phyloP scores from a whole-genome alignment of 2,113 vertebrate species.

The Lutjanus erythropterus region DNA sequence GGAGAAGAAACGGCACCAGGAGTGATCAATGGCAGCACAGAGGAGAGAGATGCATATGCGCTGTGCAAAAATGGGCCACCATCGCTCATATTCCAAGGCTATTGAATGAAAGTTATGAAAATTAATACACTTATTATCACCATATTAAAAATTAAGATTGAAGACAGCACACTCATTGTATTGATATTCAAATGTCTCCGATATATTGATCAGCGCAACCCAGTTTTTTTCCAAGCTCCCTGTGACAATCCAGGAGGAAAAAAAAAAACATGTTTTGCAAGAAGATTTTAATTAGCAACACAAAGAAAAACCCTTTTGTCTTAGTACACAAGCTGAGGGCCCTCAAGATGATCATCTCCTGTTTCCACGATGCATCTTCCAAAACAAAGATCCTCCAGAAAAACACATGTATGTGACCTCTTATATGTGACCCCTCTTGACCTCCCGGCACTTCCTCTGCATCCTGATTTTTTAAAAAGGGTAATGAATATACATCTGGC shows the following conservation, averaged over 20 bases:
- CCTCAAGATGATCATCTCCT: slow-evolving; percentile 30
- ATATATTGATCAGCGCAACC: slow-evolving; percentile 72
- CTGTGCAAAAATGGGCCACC: slow-evolving; percentile 69
- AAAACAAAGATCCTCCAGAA: slow-evolving; percentile 38
- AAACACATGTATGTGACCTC: slow-evolving; percentile 49
- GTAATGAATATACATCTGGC: slow-evolving; percentile 79
- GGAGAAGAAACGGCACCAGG: slow-evolving; percentile 47
- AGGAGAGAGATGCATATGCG: slow-evolving; percentile 65
- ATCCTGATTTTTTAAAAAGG: slow-evolving; percentile 66
- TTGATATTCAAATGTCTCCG: slow-evolving; percentile 76
- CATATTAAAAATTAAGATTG: slow-evolving; percentile 81
- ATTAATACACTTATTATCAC: slow-evolving; percentile 83
- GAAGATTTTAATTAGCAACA: slow-evolving; percentile 41
- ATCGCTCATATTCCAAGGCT: slow-evolving; percentile 77
- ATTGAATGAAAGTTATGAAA: slow-evolving; percentile 79
- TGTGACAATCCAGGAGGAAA: slow-evolving; percentile 14
- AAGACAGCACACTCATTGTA: slow-evolving; percentile 59
- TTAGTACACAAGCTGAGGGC: neutral
- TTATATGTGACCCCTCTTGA: slow-evolving; percentile 67
- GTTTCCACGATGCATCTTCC: slow-evolving; percentile 23
- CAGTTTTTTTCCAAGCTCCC: slow-evolving; percentile 53
- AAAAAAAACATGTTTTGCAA: neutral
- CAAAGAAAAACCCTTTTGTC: slow-evolving; percentile 11
- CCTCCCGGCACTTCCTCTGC: slow-evolving; percentile 65
- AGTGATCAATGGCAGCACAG: slow-evolving; percentile 74